These are phyloP conservation scores for Platypus cylindrus DNA, from an alignment of 2,888 invertebrate genomes.

Conservation along the genomic window DNA sequence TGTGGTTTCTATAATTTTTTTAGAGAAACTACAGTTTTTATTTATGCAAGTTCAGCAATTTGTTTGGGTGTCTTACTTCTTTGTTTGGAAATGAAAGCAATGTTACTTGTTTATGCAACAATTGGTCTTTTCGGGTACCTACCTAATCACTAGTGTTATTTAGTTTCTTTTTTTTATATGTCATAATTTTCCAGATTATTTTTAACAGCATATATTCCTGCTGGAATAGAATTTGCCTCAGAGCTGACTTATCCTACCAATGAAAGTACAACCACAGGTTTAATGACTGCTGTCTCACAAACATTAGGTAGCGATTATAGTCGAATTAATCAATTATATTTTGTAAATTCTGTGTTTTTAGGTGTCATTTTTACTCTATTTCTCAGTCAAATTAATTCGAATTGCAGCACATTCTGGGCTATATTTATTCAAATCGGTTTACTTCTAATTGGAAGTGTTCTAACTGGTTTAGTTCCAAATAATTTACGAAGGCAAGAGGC, in stretches of 20 bases:
- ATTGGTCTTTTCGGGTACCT: conserved; percentile 22
- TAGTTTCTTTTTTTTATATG: neutral
- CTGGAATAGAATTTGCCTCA: conserved; percentile 24
- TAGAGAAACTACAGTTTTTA: conserved; percentile 21
- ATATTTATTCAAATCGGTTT: conserved; percentile 17
- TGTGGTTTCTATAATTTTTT: conserved; percentile 10
- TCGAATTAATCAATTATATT: neutral
- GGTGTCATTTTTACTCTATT: conserved; percentile 19
- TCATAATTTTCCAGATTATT: conserved; percentile 21
- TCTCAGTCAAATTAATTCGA: conserved; percentile 16
- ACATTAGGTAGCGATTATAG: conserved; percentile 10
- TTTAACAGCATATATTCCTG: conserved; percentile 24
- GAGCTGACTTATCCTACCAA: conserved; percentile 24
- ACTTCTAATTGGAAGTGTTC: conserved; percentile 18
- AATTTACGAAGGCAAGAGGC: conserved; percentile 21
- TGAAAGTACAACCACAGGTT: conserved; percentile 23
- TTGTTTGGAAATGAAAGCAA: conserved; percentile 20
- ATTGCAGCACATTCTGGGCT: conserved; percentile 22
- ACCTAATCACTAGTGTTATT: neutral
- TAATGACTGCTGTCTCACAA: conserved; percentile 23
- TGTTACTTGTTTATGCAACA: conserved; percentile 20
- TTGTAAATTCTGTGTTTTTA: conserved; percentile 6
- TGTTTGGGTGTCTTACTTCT: conserved; percentile 20
- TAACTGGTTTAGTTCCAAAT: conserved; percentile 22
- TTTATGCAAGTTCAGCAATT: conserved; percentile 18